Conservation (phyloP, 2,113 vertebrate genomes). For the Otolemur garnettii region DNA sequence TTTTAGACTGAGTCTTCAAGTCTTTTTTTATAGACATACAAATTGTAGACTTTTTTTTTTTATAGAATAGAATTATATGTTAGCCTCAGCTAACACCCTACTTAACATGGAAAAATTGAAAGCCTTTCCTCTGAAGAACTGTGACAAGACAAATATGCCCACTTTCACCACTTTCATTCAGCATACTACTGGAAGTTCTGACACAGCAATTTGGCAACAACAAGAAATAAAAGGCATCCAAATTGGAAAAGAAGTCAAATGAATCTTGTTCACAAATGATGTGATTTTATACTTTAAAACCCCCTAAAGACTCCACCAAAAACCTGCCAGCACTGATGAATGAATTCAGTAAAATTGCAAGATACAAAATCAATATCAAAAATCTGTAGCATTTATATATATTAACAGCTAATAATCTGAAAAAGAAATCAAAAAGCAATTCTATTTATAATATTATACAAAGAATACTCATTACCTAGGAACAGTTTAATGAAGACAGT, state of each 20-base stretch:
- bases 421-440: background rate
- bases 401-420: background rate
- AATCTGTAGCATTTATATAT: background rate
- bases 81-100: background rate
- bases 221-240: background rate
- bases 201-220: background rate
- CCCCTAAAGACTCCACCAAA: background rate
- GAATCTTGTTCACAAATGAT: background rate
- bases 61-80: background rate
- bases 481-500: background rate
- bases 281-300: background rate
- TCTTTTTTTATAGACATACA: conserved; percentile 6
- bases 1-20: background rate
- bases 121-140: background rate
- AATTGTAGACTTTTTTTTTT: background rate
- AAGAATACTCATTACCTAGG: background rate
- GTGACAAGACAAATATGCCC: background rate
- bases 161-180: background rate
- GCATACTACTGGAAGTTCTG: background rate
- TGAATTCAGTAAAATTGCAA: background rate
- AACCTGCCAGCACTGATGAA: background rate
- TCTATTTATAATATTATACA: background rate
- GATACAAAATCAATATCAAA: background rate
- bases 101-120: background rate
- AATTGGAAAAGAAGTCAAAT: background rate